Percentiles rank a stretch among this genome's conserved stretches.
These are phyloP conservation scores for Phalacrocorax carbo DNA, from an alignment of 2,113 vertebrate genomes.

Conservation along the genomic window DNA sequence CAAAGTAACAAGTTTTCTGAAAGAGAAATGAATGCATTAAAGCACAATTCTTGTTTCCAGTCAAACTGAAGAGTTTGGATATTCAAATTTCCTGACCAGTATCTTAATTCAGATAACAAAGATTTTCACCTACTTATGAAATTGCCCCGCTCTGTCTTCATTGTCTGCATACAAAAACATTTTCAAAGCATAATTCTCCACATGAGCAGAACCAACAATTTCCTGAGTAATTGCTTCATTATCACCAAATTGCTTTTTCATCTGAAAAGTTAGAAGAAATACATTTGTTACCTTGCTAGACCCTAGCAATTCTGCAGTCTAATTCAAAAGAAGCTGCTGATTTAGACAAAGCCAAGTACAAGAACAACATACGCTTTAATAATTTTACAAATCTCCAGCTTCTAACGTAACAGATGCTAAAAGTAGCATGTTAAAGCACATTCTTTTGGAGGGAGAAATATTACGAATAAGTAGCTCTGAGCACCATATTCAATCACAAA, in stretches of 20 bases:
- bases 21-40: neutral
- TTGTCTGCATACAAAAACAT: conserved; percentile 98
- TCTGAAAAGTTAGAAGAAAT: conserved; percentile 75
- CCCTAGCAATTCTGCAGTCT: neutral
- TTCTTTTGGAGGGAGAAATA: neutral
- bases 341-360: neutral
- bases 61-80: neutral
- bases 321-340: neutral
- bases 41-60: neutral
- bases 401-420: neutral
- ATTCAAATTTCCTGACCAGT: neutral
- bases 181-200: conserved; percentile 97
- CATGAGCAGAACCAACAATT: conserved; percentile 94
- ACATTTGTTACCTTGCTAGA: neutral
- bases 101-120: neutral
- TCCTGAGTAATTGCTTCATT: conserved; percentile 95
- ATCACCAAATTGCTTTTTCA: conserved; percentile 92
- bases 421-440: neutral
- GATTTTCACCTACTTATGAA: conserved; percentile 90
- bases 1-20: neutral
- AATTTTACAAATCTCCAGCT: neutral
- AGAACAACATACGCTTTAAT: neutral
- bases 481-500: neutral
- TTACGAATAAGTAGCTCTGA: neutral
- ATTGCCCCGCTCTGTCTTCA: conserved; percentile 89